phyloP scores from a whole-genome alignment of 2,113 vertebrate genomes.

The Labeo catla region DNA sequence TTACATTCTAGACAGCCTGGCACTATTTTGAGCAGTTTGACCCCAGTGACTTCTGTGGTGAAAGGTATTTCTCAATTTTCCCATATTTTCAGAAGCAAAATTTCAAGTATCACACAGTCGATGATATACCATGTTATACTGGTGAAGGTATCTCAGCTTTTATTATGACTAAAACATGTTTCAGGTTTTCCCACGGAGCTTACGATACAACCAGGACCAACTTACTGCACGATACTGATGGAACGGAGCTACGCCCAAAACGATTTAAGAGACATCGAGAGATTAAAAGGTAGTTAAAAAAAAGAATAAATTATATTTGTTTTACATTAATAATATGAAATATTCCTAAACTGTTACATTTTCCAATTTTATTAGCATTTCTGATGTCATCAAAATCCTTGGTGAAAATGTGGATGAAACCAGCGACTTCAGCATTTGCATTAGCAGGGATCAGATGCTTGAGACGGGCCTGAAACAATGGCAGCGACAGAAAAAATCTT shows the following conservation, averaged over 20 bases:
- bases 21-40: not conserved
- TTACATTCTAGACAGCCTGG: not conserved
- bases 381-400: not conserved
- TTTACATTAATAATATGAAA: not conserved
- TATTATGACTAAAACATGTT: not conserved
- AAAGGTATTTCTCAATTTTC: not conserved
- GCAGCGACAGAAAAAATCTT: slow-evolving; percentile 16
- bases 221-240: not conserved
- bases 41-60: not conserved
- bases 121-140: not conserved
- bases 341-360: too few relatives aligned
- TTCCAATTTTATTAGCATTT: not conserved
- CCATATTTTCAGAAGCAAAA: not conserved
- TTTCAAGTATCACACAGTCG: not conserved
- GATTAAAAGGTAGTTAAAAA: not conserved
- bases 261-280: not conserved
- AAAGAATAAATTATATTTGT: not conserved
- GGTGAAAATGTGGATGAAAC: not conserved
- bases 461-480: not conserved
- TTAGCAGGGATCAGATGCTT: not conserved
- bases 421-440: not conserved
- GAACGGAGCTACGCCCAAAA: not conserved
- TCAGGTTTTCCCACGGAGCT: not conserved
- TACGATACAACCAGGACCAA: not conserved
- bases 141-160: not conserved